Percentiles rank a stretch among this genome's conserved stretches.
These are phyloP conservation scores for Drosophila sulfurigaster DNA, from an alignment of 1,140 invertebrate species.

Conservation along the genomic window DNA sequence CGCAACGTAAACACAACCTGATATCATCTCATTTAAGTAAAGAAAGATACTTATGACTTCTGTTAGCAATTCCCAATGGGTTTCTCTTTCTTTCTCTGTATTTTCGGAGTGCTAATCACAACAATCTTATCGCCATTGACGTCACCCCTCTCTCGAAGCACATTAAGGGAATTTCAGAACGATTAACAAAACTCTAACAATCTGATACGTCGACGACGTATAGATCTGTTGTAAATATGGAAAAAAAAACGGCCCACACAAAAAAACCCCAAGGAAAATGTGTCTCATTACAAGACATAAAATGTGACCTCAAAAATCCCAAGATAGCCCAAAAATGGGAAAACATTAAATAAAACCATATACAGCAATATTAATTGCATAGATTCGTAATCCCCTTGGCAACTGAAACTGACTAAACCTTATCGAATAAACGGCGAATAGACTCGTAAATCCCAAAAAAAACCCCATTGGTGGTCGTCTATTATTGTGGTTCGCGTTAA, in stretches of 20 bases:
- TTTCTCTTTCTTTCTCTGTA: neutral
- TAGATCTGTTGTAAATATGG: constrained; percentile 26
- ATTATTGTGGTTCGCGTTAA: constrained; percentile 42
- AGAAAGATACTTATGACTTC: constrained; percentile 2
- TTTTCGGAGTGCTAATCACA: constrained; percentile 8
- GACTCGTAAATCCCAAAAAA: constrained; percentile 41
- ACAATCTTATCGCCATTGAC: constrained; percentile 36
- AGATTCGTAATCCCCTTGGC: constrained; percentile 11
- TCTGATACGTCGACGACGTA: neutral
- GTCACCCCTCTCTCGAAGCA: constrained; percentile 35
- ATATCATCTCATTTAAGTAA: constrained; percentile 8
- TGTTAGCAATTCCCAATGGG: constrained; percentile 4
- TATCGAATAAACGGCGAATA: constrained; percentile 38
- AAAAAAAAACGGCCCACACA: neutral
- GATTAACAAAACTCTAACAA: constrained; percentile 17
- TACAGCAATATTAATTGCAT: neutral
- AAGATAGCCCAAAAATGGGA: no score
- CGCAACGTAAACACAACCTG: neutral
- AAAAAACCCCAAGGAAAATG: constrained; percentile 6
- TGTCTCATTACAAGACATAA: neutral
- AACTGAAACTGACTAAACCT: constrained; percentile 29
- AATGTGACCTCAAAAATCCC: neutral
- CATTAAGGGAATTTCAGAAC: constrained; percentile 62
- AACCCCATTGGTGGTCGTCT: constrained; percentile 74
- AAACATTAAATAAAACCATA: neutral